Evolutionary conservation across 2,888 invertebrate species (phyloP), one percentile per base, ranked within the genome.

Genomic region (Pherbina coryleti): DNA sequence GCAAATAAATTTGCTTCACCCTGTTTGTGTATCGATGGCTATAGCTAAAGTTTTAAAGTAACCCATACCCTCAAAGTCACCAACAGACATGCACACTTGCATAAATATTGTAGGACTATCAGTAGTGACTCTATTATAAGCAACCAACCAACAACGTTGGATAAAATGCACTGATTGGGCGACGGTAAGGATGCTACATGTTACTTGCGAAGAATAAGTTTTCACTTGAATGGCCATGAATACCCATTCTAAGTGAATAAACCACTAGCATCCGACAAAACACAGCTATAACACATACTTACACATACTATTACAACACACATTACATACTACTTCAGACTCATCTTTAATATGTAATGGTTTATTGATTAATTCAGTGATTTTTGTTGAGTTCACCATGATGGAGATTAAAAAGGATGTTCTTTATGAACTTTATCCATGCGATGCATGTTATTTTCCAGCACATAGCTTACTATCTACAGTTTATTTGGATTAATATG

Each of bases 191-290:
- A 17, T 37, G 37, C 37, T 37, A 37, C 5, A 44, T 44, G 19
- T 22, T 55, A 19, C 9, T 55, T 22, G 11, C 28, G 34, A 28
- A 64, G 67, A 44, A 37, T 37, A 28, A 34, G 67, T 55, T 71
- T 71, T 55, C 31, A 71, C 55, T 57, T 71, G 71, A 71, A 71
- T 71, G 71, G 31, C 1, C 55, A n/a, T 34, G 71, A 71, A 49
- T 51, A 37, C 11, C 7, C 69, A 51, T 51, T 22, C 69, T 25
- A 28, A 28, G 71, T 71, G 37, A 71, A 55, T 57, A 71, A 69
- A 71, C 55, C 71, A 71, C 71, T 34, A 37, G 19, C 11, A 44
- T 44, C 11, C 44, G 11, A 44, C 11, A 44, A 44, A 1, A 44
- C 14, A 44, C 11, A 44, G 44, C 14, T 44, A 44, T 44, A 44